Evolutionary conservation across 2,113 vertebrate species (phyloP), one percentile per base, ranked within the genome.

Genomic region (Amphilophus citrinellus): DNA sequence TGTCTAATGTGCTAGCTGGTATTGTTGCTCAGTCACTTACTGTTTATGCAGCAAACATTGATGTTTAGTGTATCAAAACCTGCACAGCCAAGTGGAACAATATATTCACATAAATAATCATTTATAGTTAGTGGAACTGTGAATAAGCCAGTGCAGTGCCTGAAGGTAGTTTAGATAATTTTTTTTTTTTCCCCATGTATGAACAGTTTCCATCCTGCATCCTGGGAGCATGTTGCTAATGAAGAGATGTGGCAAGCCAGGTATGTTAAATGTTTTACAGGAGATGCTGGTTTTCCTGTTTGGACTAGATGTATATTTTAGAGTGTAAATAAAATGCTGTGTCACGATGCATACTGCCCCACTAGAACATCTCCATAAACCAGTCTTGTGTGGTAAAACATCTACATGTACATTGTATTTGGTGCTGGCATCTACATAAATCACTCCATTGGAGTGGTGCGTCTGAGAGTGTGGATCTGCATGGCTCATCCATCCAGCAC

Each of bases 181-280:
- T 80, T 15, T 61, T 68, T 82, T 75, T 84, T 35, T 4, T 47
- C 42, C 76, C 7, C 18, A 4, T 87, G 80, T 84, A 58, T 53
- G 58, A 1, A 79, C 89, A 99, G 98, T 93, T 99, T 99, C 93
- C 94, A 95, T 84, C 93, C 96, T 56, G 96, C 97, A 80, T 98
- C 98, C 61, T 99, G 98, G 98, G 98, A 99, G 94, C 96, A 95
- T 32, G 97, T 99, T 2, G 98, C 97, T 91, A 99, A 99, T 10
- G 98, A 99, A 93, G 98, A 99, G 94, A 99, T 99, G 98, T 99
- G 98, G 98, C 98, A 99, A 95, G 97, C 98, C 93, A 98, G 98
- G 98, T 99, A 93, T 30, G 59, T n/a, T 85, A 7, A 86, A 88
- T 62, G n/a, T 83, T 75, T 68, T 44, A 22, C 75, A 22, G 56